Evolutionary conservation across 2,113 vertebrate species (phyloP), one percentile per base, ranked within the genome.

Genomic region (Lagopus muta): DNA sequence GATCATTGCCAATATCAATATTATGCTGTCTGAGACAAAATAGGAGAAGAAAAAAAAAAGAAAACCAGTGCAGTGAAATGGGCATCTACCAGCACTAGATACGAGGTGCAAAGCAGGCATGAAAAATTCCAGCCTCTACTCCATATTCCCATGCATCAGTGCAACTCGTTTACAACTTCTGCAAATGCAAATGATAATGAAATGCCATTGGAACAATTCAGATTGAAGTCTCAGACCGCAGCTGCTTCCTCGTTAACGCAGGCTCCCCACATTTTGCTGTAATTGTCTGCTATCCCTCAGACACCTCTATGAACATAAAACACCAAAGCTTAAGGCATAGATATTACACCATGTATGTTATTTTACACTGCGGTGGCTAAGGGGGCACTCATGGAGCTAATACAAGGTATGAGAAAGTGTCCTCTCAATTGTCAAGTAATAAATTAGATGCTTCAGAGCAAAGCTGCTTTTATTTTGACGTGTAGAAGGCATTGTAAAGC

Each of bases 241-340:
- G 28, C 3, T 22, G 21, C n/a, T 66, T 24, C 36, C 71, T 40
- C 28, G 8, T 80, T 57, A 69, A 57, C 25, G 36, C 74, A 40
- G 45, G 40, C 7, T 58, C 34, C 14, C 43, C 32, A 38, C 22
- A 36, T 11, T 43, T 70, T 55, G 30, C 38, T 73, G 61, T 77
- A 48, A 58, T 52, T 71, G 62, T 42, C 34, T 47, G 24, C 18
- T 57, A 19, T 36, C 62, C 62, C 42, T 67, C 74, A 52, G 32
- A 50, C 2, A 0, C 20, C 13, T 22, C 8, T 38, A 15, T 7
- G 13, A 10, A 38, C 34, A 30, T 3, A 11, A 15, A 48, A 8
- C 36, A 32, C 7, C n/a, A 70, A 81, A 55, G 58, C 27, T 76
- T 32, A 57, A 81, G 62, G 16, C 19, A 50, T 47, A 43, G 28